Percentiles rank a stretch among this genome's conserved stretches.
These are phyloP conservation scores for Polydrusus tereticollis DNA, from an alignment of 2,888 invertebrate species.

Conservation along the genomic window DNA sequence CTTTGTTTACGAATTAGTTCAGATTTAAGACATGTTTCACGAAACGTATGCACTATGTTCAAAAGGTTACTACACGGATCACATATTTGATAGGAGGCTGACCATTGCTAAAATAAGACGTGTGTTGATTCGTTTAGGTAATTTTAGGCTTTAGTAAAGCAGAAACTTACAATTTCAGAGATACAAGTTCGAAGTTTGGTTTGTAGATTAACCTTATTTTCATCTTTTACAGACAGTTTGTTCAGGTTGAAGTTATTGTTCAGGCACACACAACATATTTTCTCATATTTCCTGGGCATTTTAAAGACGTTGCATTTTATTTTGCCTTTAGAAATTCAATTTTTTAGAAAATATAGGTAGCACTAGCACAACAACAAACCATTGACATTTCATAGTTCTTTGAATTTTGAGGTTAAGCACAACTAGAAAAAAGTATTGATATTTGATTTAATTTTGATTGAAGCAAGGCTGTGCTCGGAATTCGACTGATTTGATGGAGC, in stretches of 20 bases:
- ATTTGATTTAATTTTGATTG: too few species aligned
- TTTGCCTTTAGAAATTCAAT: background rate
- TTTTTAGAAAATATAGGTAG: background rate
- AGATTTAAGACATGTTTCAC: constrained; percentile 54
- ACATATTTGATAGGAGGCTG: constrained; percentile 50
- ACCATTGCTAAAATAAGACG: constrained; percentile 52
- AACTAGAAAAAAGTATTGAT: too few species aligned
- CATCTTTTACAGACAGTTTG: constrained; percentile 49
- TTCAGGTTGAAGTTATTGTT: constrained; percentile 48
- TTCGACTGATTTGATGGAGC: too few species aligned
- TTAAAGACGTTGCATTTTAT: background rate
- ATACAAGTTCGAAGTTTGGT: constrained; percentile 50
- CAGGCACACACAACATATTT: constrained; percentile 54
- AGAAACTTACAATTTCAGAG: constrained; percentile 52
- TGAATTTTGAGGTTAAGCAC: background rate
- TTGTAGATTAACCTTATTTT: constrained; percentile 47
- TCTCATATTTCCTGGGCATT: constrained; percentile 24
- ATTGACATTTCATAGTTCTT: background rate
- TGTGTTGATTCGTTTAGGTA: too few species aligned
- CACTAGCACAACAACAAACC: background rate
- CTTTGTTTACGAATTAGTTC: constrained; percentile 47
- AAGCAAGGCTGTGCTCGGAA: too few species aligned
- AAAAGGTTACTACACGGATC: constrained; percentile 53
- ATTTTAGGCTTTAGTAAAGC: background rate
- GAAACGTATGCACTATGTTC: constrained; percentile 52